phyloP scores from a whole-genome alignment of 2,113 vertebrate species.

The Hyperoodon ampullatus region DNA sequence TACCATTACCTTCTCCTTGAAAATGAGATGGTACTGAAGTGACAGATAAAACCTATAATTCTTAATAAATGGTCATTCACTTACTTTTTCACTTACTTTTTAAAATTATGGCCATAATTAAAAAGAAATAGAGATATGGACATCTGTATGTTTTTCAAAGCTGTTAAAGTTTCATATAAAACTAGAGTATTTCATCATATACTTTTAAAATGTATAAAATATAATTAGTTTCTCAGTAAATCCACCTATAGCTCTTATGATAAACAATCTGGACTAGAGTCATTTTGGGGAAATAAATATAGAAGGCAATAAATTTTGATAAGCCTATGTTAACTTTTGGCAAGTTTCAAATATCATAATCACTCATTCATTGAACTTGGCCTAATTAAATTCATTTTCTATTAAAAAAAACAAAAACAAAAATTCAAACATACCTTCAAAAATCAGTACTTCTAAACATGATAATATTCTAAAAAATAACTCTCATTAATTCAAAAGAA shows the following conservation, averaged over 20 bases:
- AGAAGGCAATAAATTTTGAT: neutral
- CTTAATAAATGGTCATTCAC: too few relatives aligned
- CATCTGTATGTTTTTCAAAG: too few relatives aligned
- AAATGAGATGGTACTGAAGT: too few relatives aligned
- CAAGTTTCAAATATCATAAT: neutral
- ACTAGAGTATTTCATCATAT: too few relatives aligned
- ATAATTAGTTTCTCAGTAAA: neutral
- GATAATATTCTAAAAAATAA: neutral
- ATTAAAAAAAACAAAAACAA: neutral
- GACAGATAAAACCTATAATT: too few relatives aligned
- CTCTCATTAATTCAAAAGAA: neutral
- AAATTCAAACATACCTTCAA: neutral
- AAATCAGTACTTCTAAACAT: neutral
- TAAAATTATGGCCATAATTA: too few relatives aligned
- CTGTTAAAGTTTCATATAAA: too few relatives aligned
- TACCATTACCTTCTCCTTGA: too few relatives aligned
- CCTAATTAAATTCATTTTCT: neutral
- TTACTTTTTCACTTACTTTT: too few relatives aligned
- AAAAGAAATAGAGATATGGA: too few relatives aligned
- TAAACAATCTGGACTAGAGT: neutral
- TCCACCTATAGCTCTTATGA: neutral
- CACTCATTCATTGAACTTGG: neutral
- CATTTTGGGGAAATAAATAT: neutral
- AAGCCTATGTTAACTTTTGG: neutral
- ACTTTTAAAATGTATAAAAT: too few relatives aligned